Base-by-base conservation (phyloP, 2,888 invertebrate species). In the Dusona sp. region DNA sequence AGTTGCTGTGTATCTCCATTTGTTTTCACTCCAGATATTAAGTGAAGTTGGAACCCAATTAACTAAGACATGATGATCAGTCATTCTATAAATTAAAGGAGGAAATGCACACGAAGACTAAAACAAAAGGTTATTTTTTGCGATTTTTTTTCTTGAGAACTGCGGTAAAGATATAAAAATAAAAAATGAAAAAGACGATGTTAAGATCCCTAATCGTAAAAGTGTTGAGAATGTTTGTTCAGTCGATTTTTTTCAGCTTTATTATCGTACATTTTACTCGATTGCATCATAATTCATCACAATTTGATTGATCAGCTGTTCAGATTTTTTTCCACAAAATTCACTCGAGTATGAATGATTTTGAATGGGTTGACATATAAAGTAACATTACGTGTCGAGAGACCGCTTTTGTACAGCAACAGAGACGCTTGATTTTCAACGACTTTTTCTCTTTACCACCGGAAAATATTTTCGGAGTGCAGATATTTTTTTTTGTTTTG, bases 311-410 rank as follows among this genome's bases (percentile, higher is more conserved):
- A 57, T 38, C 54, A 36, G 42, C 51, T 48, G 67, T 13, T 36
- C 54, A 38, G 48, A 57, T 75, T 75, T 75, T 9, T 64, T 64
- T 64, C 19, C 16, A 45, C 36, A 29, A 57, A n/a, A 75, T 54
- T 64, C 42, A 45, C 38, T 25, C 38, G 38, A 38, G 54, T 16
- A 29, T 33, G 75, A 64, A 25, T 45, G 64, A 75, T 64, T 45
- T 61, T 0, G n/a, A 29, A 36, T 33, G 75, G 19, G 9, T n/a
- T n/a, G 42, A 75, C 61, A 42, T 61, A 75, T 45, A 42, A 33
- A 57, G 38, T 45, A 42, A 75, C 45, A 29, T 45, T 29, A 72
- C 61, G 4, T n/a, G n/a, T 29, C 11, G 61, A 25, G 45, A 61
- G 25, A 13, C 25, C 1, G n/a, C 38, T 57, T 25, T 74, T 57